Conservation (phyloP, 2,113 vertebrate species). For the Sardina pilchardus region DNA sequence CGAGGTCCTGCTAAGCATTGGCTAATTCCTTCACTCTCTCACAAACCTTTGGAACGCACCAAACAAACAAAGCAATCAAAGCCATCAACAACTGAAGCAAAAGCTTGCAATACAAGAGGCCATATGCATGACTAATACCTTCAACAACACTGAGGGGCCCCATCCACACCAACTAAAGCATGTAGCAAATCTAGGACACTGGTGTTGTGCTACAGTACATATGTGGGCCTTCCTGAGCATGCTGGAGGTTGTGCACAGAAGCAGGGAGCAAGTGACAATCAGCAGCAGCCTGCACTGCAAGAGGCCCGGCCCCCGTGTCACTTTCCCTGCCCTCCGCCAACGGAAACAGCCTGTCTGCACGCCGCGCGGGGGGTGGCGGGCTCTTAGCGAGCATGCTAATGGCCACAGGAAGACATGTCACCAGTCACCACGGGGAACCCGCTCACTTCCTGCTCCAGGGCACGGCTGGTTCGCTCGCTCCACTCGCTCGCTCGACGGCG, state of each 20-base stretch:
- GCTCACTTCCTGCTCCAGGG: not conserved
- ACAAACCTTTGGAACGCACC: not conserved
- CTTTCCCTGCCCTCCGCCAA: not conserved
- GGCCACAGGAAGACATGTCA: conserved; percentile 3
- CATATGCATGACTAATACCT: not conserved
- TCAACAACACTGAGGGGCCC: not conserved
- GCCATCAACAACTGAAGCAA: not conserved
- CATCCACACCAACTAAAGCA: not conserved
- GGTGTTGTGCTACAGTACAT: not conserved
- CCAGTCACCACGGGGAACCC: not conserved
- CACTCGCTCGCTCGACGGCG: not conserved
- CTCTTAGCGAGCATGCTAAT: not conserved
- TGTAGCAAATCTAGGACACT: not conserved
- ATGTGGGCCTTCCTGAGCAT: not conserved
- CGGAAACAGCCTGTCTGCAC: not conserved
- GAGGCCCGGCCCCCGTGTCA: not conserved
- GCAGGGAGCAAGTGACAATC: not conserved
- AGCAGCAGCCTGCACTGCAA: not conserved
- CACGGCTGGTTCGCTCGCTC: not conserved
- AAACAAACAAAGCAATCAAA: not conserved
- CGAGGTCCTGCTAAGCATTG: not conserved
- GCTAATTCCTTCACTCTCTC: not conserved
- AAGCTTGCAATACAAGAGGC: not conserved
- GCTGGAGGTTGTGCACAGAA: not conserved
- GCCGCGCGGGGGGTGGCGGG: not conserved